Base-by-base conservation (phyloP, 2,797 vertebrate genomes). In the Muscicapa comitata region DNA sequence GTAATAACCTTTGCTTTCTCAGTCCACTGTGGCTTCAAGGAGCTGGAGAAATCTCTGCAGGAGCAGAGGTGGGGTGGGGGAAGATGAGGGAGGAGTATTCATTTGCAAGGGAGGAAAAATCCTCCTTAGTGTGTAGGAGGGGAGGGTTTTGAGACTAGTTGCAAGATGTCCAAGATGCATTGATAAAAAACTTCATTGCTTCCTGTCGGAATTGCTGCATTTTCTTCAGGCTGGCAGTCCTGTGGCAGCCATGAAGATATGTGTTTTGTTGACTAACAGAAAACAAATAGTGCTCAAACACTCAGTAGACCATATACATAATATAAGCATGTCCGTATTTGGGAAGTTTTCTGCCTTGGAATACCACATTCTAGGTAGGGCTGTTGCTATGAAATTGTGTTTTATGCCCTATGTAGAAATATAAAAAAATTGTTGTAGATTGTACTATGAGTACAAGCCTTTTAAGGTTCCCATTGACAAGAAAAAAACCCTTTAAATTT, bases 21-120 rank as follows among this genome's bases (percentile, higher is more conserved):
- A 42, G 42, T 45, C 29, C 24, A 17, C 24, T 19, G 15, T 75
- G 54, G 35, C 35, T 93, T 91, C 33, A 68, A 42, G n/a, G 58
- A 95, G 51, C 33, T 78, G 57, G 29, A 87, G 50, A 87, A 82
- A 29, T 55, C 18, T 68, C 59, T 61, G 18, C n/a, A 59, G 50
- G 8, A 84, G 28, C 9, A 21, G 24, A 8, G 5, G 1, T 57
- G 21, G 11, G 5, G 1, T 57, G 21, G 23, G 3, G 29, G 24
- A 19, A 54, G 24, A 26, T 72, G 62, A 87, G 19, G 50, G 33
- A 88, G 37, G 13, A 90, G 29, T 13, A 16, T 7, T 40, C 10
- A n/a, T 86, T 83, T 80, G 35, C 43, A 80, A 67, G 45, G 43
- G 53, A 51, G 28, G 42, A 68, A 75, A 68, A 21, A 55, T 42